Evolutionary conservation across 1,140 invertebrate species (phyloP), one percentile per base, ranked within the genome.

Genomic region (Lycorma delicatula): DNA sequence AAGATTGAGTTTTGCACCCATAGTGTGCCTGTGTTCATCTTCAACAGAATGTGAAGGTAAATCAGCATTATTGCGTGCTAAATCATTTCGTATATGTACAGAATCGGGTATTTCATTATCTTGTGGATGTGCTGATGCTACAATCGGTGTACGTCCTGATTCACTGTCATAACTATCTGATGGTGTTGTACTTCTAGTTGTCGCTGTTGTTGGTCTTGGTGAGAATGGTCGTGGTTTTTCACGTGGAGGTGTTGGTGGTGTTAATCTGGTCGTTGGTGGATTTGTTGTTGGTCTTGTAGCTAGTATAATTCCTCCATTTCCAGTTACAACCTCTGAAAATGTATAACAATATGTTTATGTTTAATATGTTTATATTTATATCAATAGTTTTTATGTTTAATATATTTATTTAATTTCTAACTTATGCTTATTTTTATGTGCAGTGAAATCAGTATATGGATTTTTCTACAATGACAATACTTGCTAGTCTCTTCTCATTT

Each of bases 1-100:
- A 47, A 91, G 74, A 71, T 91, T 91, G 2, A 91, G 75, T 66
- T 84, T 83, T 1, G 86, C 85, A 26, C 85, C 87, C 56, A 83
- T 77, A 1, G 81, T 75, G 59, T 84, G 81, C 26, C 80, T 76
- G 11, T 79, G 71, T 44, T 81, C 77, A 22, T 79, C 74, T 26
- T 82, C 80, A 3, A 87, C 76, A 1, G 72, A 71, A 7, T 75
- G 71, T 81, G 87, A 64, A 75, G 84, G 64, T 77, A 84, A 56
- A 74, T 83, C 62, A 66, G 80, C 68, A 74, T 74, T 72, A 60
- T 78, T 67, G 58, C 77, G 75, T 49, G 75, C 68, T 18, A 74
- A 70, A 5, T 74, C 75, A 28, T 75, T 75, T 28, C 76, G 71
- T 2, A 79, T 74, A 3, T 72, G 67, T n/a, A 75, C 75, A 41